These are phyloP conservation scores for Noctua pronuba DNA, from an alignment of 2,888 invertebrate species.

Conservation along the genomic window DNA sequence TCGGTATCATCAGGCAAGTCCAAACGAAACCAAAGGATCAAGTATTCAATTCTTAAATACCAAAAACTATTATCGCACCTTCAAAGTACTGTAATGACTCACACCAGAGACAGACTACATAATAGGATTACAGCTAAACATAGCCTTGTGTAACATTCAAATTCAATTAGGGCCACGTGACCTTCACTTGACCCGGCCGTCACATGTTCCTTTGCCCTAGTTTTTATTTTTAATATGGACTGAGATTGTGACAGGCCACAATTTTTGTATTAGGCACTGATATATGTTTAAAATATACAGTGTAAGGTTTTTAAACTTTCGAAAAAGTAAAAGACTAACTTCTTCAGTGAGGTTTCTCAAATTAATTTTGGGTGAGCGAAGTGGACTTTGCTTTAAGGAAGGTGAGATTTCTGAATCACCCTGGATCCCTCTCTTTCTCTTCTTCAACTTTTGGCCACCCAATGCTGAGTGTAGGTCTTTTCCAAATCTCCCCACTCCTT, in stretches of 20 bases:
- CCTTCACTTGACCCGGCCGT: constrained; percentile 44
- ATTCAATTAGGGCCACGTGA: constrained; percentile 58
- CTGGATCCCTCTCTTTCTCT: neutral
- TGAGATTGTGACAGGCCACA: constrained; percentile 13
- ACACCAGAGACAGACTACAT: constrained; percentile 31
- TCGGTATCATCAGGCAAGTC: neutral
- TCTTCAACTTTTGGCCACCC: no score
- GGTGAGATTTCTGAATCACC: neutral
- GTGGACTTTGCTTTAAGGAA: neutral
- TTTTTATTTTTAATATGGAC: constrained; percentile 26
- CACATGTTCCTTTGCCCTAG: constrained; percentile 27
- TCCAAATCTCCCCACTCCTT: no score
- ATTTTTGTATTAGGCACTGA: neutral
- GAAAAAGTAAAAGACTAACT: neutral
- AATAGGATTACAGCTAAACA: constrained; percentile 57
- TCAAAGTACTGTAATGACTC: constrained; percentile 30
- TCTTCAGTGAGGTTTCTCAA: neutral
- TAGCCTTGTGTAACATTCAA: constrained; percentile 50
- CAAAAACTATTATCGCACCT: neutral
- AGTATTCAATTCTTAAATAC: neutral
- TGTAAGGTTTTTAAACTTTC: no score
- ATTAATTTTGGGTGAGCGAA: neutral
- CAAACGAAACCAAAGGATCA: neutral
- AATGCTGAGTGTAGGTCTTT: no score
- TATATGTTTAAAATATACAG: no score